Base-by-base conservation (phyloP, 2,888 invertebrate genomes). In the Dynastes grantii region DNA sequence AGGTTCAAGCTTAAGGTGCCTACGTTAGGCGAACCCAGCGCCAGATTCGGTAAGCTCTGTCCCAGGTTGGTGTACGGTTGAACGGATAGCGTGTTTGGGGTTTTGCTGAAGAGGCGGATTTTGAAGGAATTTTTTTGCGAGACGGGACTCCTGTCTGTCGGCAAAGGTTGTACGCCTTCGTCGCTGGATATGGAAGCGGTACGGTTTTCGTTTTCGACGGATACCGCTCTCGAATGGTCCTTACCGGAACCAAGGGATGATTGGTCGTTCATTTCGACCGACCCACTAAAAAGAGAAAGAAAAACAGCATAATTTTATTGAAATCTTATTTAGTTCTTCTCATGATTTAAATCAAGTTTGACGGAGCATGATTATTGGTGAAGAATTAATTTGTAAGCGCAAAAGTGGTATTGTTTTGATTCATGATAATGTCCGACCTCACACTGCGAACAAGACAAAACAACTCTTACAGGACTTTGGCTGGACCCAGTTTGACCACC, bases 41-140 rank as follows among this genome's bases (percentile, higher is more conserved):
- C 91, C 76, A 96, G 90, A 87, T 96, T 96, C 2, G 96, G 96
- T 84, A 96, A 89, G 85, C 95, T 96, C 87, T 96, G 95, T 45
- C 95, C 95, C 73, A 95, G 89, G 73, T 91, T 91, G 84, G 92
- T 92, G 86, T 90, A 88, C 79, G 94, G 93, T 86, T 95, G 94
- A 79, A 96, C 95, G 68, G 93, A 93, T 81, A 96, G 89, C 0
- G 94, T 94, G 86, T 95, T 95, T 45, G 94, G 93, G 51, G 94
- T 92, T 82, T 88, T 88, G 79, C 85, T 86, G 81, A 87, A 88
- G 51, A 80, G 84, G 71, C 88, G 86, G 79, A 87, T 87, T 81
- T 89, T 89, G 81, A 89, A 87, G 45, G 87, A 87, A 78, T 86
- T 87, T 80, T 88, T 88, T 81, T 88, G 87, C 63, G 87, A 85